A percentile compares a stretch with the other conserved stretches of the same genome.
These are phyloP conservation scores for Trissoscelio sp. DNA, from an alignment of 2,888 invertebrate species.

Conservation along the genomic window DNA sequence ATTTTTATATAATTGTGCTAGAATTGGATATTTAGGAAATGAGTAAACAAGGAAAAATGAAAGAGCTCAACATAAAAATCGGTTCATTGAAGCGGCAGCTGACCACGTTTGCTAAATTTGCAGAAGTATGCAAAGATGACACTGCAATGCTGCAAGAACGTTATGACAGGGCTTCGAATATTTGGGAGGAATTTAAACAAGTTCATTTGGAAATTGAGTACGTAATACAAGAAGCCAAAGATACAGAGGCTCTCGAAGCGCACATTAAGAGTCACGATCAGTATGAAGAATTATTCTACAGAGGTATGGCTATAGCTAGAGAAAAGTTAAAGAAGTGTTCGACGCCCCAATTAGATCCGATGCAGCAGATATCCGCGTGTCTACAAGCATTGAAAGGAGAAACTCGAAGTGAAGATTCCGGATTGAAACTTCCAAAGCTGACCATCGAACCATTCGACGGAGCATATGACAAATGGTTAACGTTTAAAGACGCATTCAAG, in stretches of 20 bases:
- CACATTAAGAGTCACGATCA: too few species aligned
- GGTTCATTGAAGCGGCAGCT: conserved; percentile 1
- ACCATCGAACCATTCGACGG: conserved; percentile 47
- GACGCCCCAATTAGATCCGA: too few species aligned
- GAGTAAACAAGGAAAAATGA: not conserved
- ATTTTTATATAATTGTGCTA: too few species aligned
- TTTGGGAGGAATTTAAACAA: conserved; percentile 2
- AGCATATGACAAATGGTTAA: conserved; percentile 46
- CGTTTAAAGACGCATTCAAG: conserved; percentile 38
- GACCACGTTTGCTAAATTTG: conserved; percentile 6
- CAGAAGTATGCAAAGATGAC: not conserved
- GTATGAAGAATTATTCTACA: too few species aligned
- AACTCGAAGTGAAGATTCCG: not conserved
- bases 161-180: not conserved
- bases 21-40: too few species aligned
- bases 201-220: not conserved
- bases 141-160: not conserved
- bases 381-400: not conserved
- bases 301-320: too few species aligned
- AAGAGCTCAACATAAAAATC: not conserved
- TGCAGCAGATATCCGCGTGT: not conserved
- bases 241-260: not conserved
- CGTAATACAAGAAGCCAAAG: conserved; percentile 1
- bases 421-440: not conserved
- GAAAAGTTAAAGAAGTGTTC: too few species aligned